Conservation (phyloP, 2,113 vertebrate species). For the Strigops habroptila region DNA sequence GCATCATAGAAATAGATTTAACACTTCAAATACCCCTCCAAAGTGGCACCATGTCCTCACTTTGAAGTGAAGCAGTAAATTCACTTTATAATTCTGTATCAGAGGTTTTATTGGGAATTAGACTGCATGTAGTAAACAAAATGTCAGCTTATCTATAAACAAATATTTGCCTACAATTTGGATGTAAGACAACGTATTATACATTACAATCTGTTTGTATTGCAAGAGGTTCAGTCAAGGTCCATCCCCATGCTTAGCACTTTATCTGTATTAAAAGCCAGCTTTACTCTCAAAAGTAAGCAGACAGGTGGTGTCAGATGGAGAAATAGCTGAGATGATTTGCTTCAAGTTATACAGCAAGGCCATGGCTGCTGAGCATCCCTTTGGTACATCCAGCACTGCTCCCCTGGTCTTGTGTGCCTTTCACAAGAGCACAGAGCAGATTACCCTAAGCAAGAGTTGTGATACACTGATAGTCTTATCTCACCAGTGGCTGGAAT, state of each 20-base stretch:
- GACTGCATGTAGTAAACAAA: slow-evolving; percentile 12
- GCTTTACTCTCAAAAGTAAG: neutral
- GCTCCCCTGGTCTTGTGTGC: neutral
- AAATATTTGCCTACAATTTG: slow-evolving; percentile 6
- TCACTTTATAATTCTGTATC: slow-evolving; percentile 20
- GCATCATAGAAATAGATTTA: slow-evolving; percentile 15
- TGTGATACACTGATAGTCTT: neutral
- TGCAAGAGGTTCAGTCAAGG: neutral
- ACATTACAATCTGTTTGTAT: neutral
- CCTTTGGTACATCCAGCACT: neutral
- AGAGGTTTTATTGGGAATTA: slow-evolving; percentile 23
- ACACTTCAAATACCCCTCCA: slow-evolving; percentile 40
- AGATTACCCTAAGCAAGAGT: neutral
- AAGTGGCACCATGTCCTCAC: slow-evolving; percentile 29
- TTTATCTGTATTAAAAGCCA: neutral
- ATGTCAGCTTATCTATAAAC: slow-evolving; percentile 8
- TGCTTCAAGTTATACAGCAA: neutral
- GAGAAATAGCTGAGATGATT: neutral
- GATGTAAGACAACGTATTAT: neutral
- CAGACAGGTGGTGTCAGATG: neutral
- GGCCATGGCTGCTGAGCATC: neutral
- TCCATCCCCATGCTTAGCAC: neutral
- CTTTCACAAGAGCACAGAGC: neutral
- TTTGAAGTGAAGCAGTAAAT: slow-evolving; percentile 50
- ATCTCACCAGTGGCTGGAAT: slow-evolving; percentile 31